Evolutionary conservation across 2,797 vertebrate species (phyloP), one percentile per base, ranked within the genome.

Genomic region (Carduelis carduelis): DNA sequence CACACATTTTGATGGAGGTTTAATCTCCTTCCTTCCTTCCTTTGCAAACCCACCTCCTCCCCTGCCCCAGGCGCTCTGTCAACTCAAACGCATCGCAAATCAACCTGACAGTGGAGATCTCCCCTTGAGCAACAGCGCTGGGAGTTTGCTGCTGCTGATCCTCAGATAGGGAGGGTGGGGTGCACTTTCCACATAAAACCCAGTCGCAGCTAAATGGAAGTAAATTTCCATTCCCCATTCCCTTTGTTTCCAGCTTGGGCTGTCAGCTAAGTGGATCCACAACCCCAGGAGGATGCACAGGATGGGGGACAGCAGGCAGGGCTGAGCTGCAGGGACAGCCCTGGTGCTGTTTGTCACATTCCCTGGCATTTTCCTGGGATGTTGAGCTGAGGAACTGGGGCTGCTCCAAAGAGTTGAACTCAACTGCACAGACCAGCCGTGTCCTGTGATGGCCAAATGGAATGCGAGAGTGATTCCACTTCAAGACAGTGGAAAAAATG

Each of bases 11-110:
- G 93, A 90, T 87, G 90, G 90, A 64, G 81, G 71, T 95, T 94
- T 95, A 95, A 96, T 97, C 96, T 95, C 72, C 91, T 97, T 96
- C 91, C 93, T 96, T 97, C 95, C 96, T 96, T 96, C 96, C 93
- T 96, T 93, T 87, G 79, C 89, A 68, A 84, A 94, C 83, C 95
- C 80, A 78, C 69, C 90, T 93, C 94, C 93, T 93, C 93, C 89
- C 86, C 85, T 30, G 87, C 96, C 90, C 46, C 12, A 4, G 95
- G 92, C 81, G 2, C 86, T 63, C 79, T 59, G 87, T 94, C 95
- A 92, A 10, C 78, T 85, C 85, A 71, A 75, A 88, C 5, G 56
- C 90, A 87, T 94, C 93, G 64, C 93, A 96, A 90, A 95, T 96
- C 93, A 94, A 53, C 80, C 41, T 93, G 93, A 95, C 95, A 92